Evolutionary conservation across 2,888 invertebrate genomes (phyloP), one percentile per base, ranked within the genome.

Genomic region (Xestia sexstrigata): DNA sequence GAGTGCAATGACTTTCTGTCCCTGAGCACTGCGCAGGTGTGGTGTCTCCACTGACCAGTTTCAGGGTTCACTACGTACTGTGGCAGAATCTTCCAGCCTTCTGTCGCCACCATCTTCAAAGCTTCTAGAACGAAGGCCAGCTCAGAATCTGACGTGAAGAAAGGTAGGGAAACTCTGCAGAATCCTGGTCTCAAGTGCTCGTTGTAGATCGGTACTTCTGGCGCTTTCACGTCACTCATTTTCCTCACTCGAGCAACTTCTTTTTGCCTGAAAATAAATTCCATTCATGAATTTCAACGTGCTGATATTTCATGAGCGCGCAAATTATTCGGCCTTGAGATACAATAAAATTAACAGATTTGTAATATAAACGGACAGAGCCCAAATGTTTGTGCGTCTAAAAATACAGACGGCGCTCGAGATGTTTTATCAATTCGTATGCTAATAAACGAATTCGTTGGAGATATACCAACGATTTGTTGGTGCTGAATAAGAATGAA

Each of bases 11-110:
- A 99, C 93, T 98, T 98, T 69, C 98, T 97, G 89, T 99, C 99
- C 91, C 98, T 98, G 84, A 98, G 98, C 9, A 98, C 97, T 69
- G 98, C 97, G 92, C 98, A 98, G 0, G 98, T 97, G 90, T 98
- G 98, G 91, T 99, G 99, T 81, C 98, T 97, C 99, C 99, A 99
- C 93, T 99, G 99, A 0, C 98, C 99, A 0, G 98, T 99, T 92
- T 98, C 98, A 9, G 98, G 97, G 92, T 99, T 98, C n/a, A 99
- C 97, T 17, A 98, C 97, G 92, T 99, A 99, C 93, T 99, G 98
- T 0, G 99, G 99, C 73, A 99, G 93, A 63, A 99, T 97, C 91
- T 98, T 98, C 98, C 99, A 99, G 0, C 98, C 99, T 95, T 99
- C 98, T 7, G 98, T 98, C 0, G 99, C 98, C 0, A 99, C 98